phyloP scores from a whole-genome alignment of 23 tunicate genomes.

The Trididemnum nubilum region DNA sequence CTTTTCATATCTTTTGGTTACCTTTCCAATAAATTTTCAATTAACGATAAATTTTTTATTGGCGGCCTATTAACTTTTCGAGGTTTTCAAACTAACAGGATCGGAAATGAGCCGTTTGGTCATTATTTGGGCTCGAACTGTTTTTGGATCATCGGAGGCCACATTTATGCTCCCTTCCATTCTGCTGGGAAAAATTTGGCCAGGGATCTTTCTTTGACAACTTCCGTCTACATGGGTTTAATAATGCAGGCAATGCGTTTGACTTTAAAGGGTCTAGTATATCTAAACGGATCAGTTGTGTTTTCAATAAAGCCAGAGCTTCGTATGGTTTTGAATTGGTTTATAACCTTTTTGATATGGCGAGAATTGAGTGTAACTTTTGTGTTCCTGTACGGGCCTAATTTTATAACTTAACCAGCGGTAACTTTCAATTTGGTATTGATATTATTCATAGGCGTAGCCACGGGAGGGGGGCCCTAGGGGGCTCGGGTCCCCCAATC shows the following conservation, averaged over 20 bases:
- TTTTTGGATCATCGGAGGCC: slow-evolving; percentile 76
- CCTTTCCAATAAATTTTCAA: background rate
- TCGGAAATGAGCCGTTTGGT: slow-evolving; percentile 58
- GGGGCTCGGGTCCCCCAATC: no score
- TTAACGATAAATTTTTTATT: slow-evolving; percentile 69
- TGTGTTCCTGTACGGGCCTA: slow-evolving; percentile 55
- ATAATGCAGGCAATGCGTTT: slow-evolving; percentile 78
- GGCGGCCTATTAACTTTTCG: slow-evolving; percentile 90
- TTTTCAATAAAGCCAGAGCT: slow-evolving; percentile 30
- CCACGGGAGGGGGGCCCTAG: no score
- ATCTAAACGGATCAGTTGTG: background rate
- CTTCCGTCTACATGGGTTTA: slow-evolving; percentile 76
- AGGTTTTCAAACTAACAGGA: slow-evolving; percentile 73
- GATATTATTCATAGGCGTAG: no score
- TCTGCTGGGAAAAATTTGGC: slow-evolving; percentile 71
- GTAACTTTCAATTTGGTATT: slow-evolving; percentile 87
- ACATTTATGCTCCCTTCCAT: slow-evolving; percentile 89
- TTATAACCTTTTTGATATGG: slow-evolving; percentile 69
- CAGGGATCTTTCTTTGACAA: slow-evolving; percentile 67
- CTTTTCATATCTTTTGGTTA: slow-evolving; percentile 26
- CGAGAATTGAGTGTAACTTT: slow-evolving; percentile 81
- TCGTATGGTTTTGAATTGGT: slow-evolving; percentile 86
- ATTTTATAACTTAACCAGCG: slow-evolving; percentile 40
- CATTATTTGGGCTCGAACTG: slow-evolving; percentile 60
- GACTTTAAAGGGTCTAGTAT: slow-evolving; percentile 12